Conservation (phyloP, 1,140 invertebrate species). For the Drosophila micromelanica region DNA sequence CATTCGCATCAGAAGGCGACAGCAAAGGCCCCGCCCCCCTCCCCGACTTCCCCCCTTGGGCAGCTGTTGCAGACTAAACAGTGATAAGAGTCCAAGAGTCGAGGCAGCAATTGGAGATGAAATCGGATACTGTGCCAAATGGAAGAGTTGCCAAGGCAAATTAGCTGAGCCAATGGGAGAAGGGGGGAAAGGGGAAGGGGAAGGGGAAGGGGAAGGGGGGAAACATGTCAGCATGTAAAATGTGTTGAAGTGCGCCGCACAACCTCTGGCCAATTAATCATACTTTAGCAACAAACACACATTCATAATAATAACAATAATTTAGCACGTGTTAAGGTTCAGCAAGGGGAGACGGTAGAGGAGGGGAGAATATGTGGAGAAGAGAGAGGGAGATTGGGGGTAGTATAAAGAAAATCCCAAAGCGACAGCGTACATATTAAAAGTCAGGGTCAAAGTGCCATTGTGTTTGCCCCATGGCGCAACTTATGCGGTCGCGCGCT, state of each 20-base stretch:
- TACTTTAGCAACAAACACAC: slow-evolving; percentile 60
- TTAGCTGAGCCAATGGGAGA: slow-evolving; percentile 16
- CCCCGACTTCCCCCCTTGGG: too few species aligned
- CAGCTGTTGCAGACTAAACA: slow-evolving; percentile 6
- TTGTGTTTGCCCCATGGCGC: slow-evolving; percentile 52
- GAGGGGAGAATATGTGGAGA: neutral
- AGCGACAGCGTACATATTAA: slow-evolving; percentile 43
- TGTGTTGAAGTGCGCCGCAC: slow-evolving; percentile 46
- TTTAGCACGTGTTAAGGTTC: slow-evolving; percentile 47
- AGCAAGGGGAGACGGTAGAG: neutral
- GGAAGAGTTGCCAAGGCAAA: slow-evolving; percentile 40
- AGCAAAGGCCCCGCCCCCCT: neutral
- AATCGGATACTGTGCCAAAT: slow-evolving; percentile 19
- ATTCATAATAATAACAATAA: slow-evolving; percentile 71
- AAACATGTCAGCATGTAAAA: slow-evolving; percentile 18
- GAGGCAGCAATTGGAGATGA: slow-evolving; percentile 12
- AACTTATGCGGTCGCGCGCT: slow-evolving; percentile 16
- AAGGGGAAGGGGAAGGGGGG: neutral
- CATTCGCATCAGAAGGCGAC: too few species aligned
- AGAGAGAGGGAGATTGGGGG: slow-evolving; percentile 2
- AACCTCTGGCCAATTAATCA: slow-evolving; percentile 67
- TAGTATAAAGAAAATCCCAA: neutral
- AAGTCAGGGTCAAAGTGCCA: slow-evolving; percentile 78
- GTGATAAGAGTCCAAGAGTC: slow-evolving; percentile 23
- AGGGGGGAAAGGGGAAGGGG: neutral